phyloP scores from a whole-genome alignment of 2,797 vertebrate species.

The Dicrostonyx torquatus region DNA sequence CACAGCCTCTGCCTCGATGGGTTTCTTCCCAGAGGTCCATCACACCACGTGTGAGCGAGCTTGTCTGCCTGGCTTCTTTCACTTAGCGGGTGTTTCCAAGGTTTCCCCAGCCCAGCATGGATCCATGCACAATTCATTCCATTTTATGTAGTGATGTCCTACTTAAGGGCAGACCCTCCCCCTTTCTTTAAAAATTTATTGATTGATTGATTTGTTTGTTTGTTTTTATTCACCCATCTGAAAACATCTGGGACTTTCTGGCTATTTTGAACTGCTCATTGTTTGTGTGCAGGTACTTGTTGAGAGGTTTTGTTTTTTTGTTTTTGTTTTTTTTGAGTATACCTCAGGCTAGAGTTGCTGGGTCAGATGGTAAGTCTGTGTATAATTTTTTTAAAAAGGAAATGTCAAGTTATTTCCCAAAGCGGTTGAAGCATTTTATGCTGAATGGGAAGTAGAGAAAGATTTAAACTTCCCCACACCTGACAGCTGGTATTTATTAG shows the following conservation, averaged over 20 bases:
- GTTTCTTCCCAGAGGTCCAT: neutral
- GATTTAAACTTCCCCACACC: neutral
- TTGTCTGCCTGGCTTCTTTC: neutral
- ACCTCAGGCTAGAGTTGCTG: neutral
- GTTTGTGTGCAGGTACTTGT: neutral
- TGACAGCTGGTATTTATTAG: neutral
- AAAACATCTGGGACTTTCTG: neutral
- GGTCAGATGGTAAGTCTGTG: neutral
- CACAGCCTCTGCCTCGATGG: neutral
- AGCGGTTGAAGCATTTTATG: constrained; percentile 7
- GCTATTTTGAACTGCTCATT: neutral
- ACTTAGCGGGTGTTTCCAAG: neutral
- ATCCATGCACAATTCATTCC: neutral
- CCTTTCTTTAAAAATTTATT: neutral
- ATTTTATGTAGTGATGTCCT: neutral
- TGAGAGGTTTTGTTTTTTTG: neutral
- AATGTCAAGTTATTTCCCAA: neutral
- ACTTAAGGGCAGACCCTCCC: neutral
- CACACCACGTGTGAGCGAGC: neutral
- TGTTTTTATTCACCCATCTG: neutral
- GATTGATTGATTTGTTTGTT: neutral
- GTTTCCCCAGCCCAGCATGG: neutral
- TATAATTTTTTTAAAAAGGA: neutral
- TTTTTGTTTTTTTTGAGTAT: too few species aligned
- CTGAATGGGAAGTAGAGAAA: neutral